phyloP scores from a whole-genome alignment of 2,113 vertebrate species.

The Esox niger region DNA sequence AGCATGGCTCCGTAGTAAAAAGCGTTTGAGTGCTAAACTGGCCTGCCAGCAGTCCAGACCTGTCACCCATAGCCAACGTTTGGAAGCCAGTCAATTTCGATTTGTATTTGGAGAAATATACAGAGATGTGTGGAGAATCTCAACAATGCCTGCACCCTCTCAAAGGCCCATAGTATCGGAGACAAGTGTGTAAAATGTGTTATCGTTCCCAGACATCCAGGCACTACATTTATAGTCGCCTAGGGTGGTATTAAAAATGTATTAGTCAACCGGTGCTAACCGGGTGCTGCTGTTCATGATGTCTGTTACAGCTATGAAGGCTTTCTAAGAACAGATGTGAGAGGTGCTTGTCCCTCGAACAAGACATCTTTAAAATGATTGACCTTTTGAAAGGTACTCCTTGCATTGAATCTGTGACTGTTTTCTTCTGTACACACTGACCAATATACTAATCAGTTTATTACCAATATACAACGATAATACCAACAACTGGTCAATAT shows the following conservation, averaged over 20 bases:
- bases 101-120: too few species aligned
- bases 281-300: not conserved
- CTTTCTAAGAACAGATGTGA: not conserved
- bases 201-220: not conserved
- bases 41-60: too few species aligned
- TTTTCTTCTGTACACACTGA: not conserved
- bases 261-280: not conserved
- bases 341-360: not conserved
- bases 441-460: not conserved
- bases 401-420: too few species aligned
- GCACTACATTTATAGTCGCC: not conserved
- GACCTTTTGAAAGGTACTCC: not conserved
- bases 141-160: not conserved
- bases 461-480: too few species aligned
- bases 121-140: too few species aligned
- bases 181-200: not conserved
- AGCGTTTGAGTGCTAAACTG: too few species aligned
- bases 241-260: not conserved
- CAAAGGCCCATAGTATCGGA: not conserved
- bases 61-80: too few species aligned
- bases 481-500: not conserved
- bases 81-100: too few species aligned
- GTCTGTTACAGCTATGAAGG: not conserved
- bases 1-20: too few species aligned
- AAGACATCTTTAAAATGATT: not conserved